Evolutionary conservation across 2,113 vertebrate species (phyloP).

Genomic region (Solenodon paradoxus): DNA sequence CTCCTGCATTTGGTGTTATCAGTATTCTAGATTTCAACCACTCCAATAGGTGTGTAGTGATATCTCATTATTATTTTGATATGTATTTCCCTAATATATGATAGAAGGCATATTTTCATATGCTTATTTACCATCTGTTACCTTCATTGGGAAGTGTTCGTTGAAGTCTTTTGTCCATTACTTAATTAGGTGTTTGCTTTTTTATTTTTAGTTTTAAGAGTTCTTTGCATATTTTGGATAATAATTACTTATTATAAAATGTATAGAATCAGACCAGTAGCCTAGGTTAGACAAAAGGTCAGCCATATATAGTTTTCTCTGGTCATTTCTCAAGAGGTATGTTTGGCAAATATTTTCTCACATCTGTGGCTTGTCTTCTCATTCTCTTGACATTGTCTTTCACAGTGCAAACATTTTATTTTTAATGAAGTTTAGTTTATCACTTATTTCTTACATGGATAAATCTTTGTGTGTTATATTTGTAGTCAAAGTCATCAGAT

Average conservation of each 20-base stretch:
- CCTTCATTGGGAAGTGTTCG: background rate
- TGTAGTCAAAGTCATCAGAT: background rate
- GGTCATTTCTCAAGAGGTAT: too few species aligned
- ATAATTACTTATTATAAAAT: background rate
- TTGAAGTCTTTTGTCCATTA: background rate
- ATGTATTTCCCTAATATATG: background rate
- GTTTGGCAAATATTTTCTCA: background rate
- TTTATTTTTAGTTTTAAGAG: background rate
- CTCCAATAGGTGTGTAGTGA: background rate
- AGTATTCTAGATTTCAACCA: background rate
- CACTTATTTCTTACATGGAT: background rate
- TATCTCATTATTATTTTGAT: background rate
- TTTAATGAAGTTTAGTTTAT: background rate
- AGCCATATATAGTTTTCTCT: too few species aligned
- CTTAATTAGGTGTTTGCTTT: background rate
- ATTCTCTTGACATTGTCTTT: background rate
- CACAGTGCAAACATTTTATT: background rate
- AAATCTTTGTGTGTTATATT: background rate
- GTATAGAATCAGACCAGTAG: too few species aligned
- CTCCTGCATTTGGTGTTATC: background rate
- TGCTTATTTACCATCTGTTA: background rate
- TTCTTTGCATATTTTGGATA: background rate
- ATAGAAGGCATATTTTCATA: background rate
- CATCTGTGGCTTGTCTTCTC: background rate
- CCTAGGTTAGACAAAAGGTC: too few species aligned